A percentile compares a stretch with the other conserved stretches of the same genome.
Evolutionary conservation across 2,888 invertebrate species (phyloP).

Genomic region (Phlogophora meticulosa): DNA sequence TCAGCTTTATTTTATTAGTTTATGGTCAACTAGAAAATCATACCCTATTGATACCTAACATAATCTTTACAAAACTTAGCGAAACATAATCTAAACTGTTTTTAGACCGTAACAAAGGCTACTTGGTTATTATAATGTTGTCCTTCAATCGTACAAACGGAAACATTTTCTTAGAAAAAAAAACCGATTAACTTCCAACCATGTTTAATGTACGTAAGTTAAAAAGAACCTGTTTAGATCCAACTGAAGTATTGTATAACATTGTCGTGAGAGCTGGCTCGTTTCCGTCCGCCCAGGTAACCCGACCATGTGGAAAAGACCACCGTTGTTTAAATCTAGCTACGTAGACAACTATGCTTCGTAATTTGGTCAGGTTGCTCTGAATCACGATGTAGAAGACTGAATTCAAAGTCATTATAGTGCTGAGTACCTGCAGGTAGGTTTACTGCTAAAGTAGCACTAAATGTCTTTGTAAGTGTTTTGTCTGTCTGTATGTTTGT

Average conservation of each 20-base stretch:
- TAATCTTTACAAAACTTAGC: neutral
- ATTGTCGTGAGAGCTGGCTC: slow-evolving; percentile 70
- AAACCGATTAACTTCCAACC: slow-evolving; percentile 60
- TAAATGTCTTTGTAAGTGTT: slow-evolving; percentile 41
- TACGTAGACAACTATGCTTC: slow-evolving; percentile 24
- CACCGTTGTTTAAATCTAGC: slow-evolving; percentile 35
- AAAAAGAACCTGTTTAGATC: slow-evolving; percentile 72
- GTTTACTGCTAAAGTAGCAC: slow-evolving; percentile 33
- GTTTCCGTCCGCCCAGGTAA: slow-evolving; percentile 67
- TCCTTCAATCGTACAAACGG: slow-evolving; percentile 21
- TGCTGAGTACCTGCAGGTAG: slow-evolving; percentile 14
- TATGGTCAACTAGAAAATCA: neutral
- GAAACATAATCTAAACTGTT: neutral
- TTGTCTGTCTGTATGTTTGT: slow-evolving; percentile 19
- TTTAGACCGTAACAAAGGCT: neutral
- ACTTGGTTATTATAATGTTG: neutral
- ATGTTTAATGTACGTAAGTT: slow-evolving; percentile 62
- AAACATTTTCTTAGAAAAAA: slow-evolving; percentile 47
- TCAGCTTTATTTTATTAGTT: too few species aligned
- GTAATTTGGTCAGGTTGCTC: slow-evolving; percentile 35
- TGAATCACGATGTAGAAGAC: slow-evolving; percentile 60
- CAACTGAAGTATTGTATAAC: slow-evolving; percentile 73
- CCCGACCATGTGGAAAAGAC: slow-evolving; percentile 45
- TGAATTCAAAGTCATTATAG: slow-evolving; percentile 60
- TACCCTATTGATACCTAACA: neutral